A percentile compares a stretch with the other conserved stretches of the same genome.
These are phyloP conservation scores for Ctenodactylus gundi DNA, from an alignment of 2,113 vertebrate genomes.

Conservation along the genomic window DNA sequence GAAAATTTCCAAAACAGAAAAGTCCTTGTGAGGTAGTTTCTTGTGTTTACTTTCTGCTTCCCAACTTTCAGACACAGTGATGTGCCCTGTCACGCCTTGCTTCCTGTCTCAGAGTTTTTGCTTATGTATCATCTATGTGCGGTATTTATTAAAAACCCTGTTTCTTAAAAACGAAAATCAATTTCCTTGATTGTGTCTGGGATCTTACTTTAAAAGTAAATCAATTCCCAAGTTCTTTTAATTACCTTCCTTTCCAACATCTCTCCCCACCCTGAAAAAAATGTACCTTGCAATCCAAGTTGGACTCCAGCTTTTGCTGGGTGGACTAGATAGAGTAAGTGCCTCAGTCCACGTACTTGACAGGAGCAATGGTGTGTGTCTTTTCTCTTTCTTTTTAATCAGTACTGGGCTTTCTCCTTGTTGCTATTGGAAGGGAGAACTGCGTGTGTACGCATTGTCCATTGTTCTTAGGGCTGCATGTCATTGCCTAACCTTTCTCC, in stretches of 20 bases:
- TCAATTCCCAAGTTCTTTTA: neutral
- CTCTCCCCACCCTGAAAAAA: neutral
- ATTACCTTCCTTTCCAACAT: too few relatives aligned
- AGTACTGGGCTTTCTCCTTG: neutral
- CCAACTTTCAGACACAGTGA: neutral
- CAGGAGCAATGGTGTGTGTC: neutral
- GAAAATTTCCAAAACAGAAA: neutral
- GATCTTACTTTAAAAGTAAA: constrained; percentile 32
- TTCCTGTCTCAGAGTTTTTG: neutral
- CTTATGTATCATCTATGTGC: neutral
- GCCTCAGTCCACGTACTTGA: neutral
- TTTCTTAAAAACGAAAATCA: constrained; percentile 45
- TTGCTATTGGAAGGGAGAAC: neutral
- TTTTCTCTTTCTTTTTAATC: neutral
- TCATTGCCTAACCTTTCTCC: neutral
- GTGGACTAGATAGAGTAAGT: neutral
- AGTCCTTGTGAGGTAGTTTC: neutral
- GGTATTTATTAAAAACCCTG: neutral
- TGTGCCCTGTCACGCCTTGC: neutral
- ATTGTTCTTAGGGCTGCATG: constrained; percentile 41
- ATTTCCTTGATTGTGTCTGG: neutral
- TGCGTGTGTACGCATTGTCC: neutral
- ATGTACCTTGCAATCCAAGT: neutral
- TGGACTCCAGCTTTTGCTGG: constrained; percentile 13
- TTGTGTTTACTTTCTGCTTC: neutral